Base-by-base conservation (phyloP, 2,797 vertebrate species). In the Lacerta bilineata region DNA sequence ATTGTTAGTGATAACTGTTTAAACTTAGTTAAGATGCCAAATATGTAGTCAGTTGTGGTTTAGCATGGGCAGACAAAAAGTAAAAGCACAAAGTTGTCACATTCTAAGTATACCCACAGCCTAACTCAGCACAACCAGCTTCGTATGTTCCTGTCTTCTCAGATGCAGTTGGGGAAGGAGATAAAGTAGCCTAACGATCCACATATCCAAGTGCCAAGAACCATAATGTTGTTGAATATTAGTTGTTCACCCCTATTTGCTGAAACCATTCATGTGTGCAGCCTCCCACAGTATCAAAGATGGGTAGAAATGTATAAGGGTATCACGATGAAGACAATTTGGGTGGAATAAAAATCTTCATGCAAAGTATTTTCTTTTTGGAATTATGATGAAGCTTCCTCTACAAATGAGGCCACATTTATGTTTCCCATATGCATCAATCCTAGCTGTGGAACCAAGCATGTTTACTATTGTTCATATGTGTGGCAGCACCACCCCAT, bases 1-100 rank as follows among this genome's bases (percentile, higher is more conserved):
- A 64, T 83, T 27, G 15, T 93, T 83, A 83, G 85, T 85, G 87
- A 50, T 5, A 83, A 86, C 50, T 88, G 69, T 15, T 55, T 61
- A 18, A 36, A 55, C 23, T 9, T 33, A 2, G 25, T 23, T 79
- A 79, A 10, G 0, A 79, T 72, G 36, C 50, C 29, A 64, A 33
- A 84, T 41, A 17, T 74, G n/a, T 39, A 17, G 61, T 64, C 50
- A 55, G 50, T 55, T 55, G 50, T 50, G 15, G 9, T 83, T 43
- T 78, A 33, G 6, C n/a, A n/a, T 78, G 18, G 46, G 8, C 25
- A 36, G 41, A 33, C 29, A 36, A 59, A 59, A 9, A 8, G 8
- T 59, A 59, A 80, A 17, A 55, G 29, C 46, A 79, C n/a, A 39
- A 43, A 27, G 43, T 68, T 41, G 5, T 75, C 69, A 75, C 11